These are phyloP conservation scores for Scatophagus argus DNA, from an alignment of 2,113 vertebrate species.

Conservation along the genomic window DNA sequence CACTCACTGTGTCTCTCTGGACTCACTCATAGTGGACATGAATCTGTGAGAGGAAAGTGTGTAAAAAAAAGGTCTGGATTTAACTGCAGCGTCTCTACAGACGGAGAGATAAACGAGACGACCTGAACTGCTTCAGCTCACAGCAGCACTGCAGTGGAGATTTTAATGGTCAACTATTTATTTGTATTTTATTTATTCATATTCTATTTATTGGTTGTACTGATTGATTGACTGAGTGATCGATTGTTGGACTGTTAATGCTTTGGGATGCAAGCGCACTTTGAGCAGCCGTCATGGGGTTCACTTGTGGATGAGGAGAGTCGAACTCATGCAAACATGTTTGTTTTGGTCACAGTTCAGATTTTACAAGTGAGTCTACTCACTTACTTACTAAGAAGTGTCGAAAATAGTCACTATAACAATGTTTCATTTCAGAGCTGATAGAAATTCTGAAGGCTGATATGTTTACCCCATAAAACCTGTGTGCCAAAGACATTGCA, in stretches of 20 bases:
- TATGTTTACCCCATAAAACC: conserved; percentile 44
- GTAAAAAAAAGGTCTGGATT: conserved; percentile 13
- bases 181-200: conserved; percentile 84
- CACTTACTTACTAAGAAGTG: conserved; percentile 7
- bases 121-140: conserved; percentile 14
- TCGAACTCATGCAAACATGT: not conserved
- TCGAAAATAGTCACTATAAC: conserved; percentile 1
- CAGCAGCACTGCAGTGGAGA: conserved; percentile 37
- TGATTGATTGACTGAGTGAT: conserved; percentile 65
- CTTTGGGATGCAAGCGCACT: conserved; percentile 71
- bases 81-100: conserved; percentile 12
- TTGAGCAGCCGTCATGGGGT: conserved; percentile 38
- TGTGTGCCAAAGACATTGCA: conserved; percentile 79
- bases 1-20: conserved; percentile 27
- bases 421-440: not conserved
- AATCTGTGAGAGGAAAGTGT: conserved; percentile 5
- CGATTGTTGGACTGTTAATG: conserved; percentile 51
- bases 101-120: not conserved
- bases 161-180: conserved; percentile 72
- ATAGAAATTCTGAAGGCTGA: not conserved
- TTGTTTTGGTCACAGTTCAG: conserved; percentile 11
- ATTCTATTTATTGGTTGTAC: conserved; percentile 82
- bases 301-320: conserved; percentile 11
- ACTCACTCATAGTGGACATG: conserved; percentile 26
- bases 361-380: conserved; percentile 15